phyloP scores from a whole-genome alignment of 1,140 invertebrate species.

The Drosophila sucinea region DNA sequence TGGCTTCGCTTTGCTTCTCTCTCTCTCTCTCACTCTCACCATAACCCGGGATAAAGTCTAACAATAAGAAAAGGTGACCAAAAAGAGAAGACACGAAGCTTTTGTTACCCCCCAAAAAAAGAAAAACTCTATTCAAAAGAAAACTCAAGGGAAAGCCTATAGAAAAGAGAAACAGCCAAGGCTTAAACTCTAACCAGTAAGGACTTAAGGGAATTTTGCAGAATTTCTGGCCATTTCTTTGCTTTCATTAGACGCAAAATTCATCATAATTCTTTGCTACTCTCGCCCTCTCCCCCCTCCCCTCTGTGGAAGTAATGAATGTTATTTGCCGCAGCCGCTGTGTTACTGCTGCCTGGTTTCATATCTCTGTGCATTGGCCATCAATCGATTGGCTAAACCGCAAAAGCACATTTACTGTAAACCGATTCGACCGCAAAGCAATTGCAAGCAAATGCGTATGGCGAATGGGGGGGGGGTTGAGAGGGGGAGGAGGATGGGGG shows the following conservation, averaged over 20 bases:
- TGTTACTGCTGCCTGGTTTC: background rate
- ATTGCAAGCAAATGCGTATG: slow-evolving; percentile 69
- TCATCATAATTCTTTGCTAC: slow-evolving; percentile 7
- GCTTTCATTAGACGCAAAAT: background rate
- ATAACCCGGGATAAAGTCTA: background rate
- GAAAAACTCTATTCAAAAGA: slow-evolving; percentile 2
- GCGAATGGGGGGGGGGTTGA: slow-evolving; percentile 2
- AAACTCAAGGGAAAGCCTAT: slow-evolving; percentile 8
- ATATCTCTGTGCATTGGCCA: background rate
- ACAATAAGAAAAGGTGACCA: slow-evolving; percentile 11
- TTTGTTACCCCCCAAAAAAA: background rate
- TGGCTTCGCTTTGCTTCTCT: slow-evolving; percentile 13
- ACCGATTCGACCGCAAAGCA: slow-evolving; percentile 73
- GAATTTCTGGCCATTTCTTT: background rate
- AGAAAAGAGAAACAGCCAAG: background rate
- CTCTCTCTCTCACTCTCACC: background rate
- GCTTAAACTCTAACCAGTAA: background rate
- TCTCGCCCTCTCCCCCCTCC: too few species aligned
- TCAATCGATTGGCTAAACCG: slow-evolving; percentile 43
- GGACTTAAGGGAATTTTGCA: background rate
- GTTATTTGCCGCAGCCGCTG: background rate
- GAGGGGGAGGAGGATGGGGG: background rate
- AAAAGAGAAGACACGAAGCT: slow-evolving; percentile 4
- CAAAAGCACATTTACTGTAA: slow-evolving; percentile 78
- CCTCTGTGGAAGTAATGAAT: background rate